These are phyloP conservation scores for Eugnorisma glareosa DNA, from an alignment of 2,888 invertebrate species.

Conservation along the genomic window DNA sequence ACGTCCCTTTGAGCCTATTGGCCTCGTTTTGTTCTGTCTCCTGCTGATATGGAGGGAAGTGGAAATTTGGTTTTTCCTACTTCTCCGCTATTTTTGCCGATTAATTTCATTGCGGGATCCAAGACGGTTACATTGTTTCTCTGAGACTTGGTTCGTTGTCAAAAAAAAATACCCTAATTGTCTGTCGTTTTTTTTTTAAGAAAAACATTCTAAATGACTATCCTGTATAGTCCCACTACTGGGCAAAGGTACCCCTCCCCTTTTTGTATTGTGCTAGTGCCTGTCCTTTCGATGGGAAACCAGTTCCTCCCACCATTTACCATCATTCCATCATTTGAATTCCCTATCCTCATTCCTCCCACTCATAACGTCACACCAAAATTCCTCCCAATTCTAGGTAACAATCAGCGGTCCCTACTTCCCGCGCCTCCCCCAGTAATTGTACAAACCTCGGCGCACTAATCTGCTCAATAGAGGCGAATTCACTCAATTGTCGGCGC, in stretches of 20 bases:
- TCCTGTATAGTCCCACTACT: neutral
- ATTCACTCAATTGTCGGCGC: conserved; percentile 84
- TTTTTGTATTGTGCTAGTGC: neutral
- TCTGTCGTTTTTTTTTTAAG: too few relatives aligned
- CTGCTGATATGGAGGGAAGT: too few relatives aligned
- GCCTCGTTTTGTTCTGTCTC: too few relatives aligned
- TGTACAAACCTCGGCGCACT: conserved; percentile 82
- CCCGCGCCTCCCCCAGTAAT: conserved; percentile 76
- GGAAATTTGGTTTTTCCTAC: too few relatives aligned
- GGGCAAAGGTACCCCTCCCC: neutral
- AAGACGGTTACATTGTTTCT: too few relatives aligned
- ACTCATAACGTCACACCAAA: neutral
- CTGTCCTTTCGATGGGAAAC: neutral
- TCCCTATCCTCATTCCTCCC: neutral
- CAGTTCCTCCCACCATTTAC: neutral
- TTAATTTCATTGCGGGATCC: too few relatives aligned
- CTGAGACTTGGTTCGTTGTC: too few relatives aligned
- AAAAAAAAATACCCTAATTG: too few relatives aligned
- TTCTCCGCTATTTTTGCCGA: too few relatives aligned
- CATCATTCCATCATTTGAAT: neutral
- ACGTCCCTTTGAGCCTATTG: too few relatives aligned
- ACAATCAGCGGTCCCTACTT: conserved; percentile 59
- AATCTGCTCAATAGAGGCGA: conserved; percentile 87
- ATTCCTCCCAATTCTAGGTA: conserved; percentile 59
- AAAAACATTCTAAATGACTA: too few relatives aligned